Base-by-base conservation (phyloP, 1,140 invertebrate species). In the Zeugodacus cucurbitae region DNA sequence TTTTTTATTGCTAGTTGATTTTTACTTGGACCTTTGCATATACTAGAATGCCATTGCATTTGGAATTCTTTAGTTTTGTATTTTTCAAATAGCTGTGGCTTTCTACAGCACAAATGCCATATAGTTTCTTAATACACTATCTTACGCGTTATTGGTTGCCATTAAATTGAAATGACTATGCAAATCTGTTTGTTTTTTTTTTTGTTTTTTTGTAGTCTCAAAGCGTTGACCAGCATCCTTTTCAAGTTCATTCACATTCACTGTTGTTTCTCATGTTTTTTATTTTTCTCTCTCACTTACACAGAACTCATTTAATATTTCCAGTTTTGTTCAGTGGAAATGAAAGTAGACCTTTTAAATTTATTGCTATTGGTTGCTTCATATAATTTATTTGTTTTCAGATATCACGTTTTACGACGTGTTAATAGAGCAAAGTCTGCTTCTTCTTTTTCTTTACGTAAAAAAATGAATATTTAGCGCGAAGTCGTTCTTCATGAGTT, bases 241-340 rank as follows among this genome's bases (percentile, higher is more conserved):
- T 85, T 85, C 41, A 85, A 85, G 78, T 85, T 85, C 78, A 85
- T 85, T 85, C 78, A 85, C 78, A 85, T 85, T 32, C 64, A 11
- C 64, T 34, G 8, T 14, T 17, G 10, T 32, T 10, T 1, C 10
- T 67, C 34, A 29, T 67, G 26, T 67, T 32, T 67, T 62, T 26
- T 54, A 59, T 22, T 59, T 59, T 59, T 59, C 22, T 5, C 22
- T 34, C 64, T 62, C 26, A n/a, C 17, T 34, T 14, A 17, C 14
- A 67, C 14, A 67, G 48, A 54, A 20, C 48, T 17, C 20, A 20
- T 54, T 26, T 34, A 32, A 67, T 11, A 32, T 29, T 32, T 67
- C 64, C 10, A 67, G 32, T 67, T 67, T 32, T 67, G 22, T 26
- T 32, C 10, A 67, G 64, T 67, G 64, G 64, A 67, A 32, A 67